These are phyloP conservation scores for Hypotaenidia philippensis DNA, from an alignment of 2,797 vertebrate genomes.

Conservation along the genomic window DNA sequence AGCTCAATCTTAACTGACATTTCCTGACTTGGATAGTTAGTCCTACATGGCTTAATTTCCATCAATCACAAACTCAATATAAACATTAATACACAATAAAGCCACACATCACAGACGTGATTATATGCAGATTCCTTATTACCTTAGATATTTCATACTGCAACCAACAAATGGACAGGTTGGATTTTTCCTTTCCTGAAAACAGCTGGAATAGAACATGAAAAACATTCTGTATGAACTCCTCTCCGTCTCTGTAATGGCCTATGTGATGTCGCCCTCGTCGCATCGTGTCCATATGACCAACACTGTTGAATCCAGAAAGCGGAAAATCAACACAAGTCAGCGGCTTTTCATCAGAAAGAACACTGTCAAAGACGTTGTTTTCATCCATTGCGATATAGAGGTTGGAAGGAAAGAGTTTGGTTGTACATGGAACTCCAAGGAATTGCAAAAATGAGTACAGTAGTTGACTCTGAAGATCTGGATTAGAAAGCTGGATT, in stretches of 20 bases:
- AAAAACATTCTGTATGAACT: slow-evolving; percentile 88
- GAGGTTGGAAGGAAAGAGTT: slow-evolving; percentile 74
- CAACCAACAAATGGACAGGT: slow-evolving; percentile 87
- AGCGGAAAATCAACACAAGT: slow-evolving; percentile 77
- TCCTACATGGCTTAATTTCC: background rate
- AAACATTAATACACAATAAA: background rate
- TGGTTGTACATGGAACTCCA: slow-evolving; percentile 85
- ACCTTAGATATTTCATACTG: slow-evolving; percentile 95
- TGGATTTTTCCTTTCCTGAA: slow-evolving; percentile 80
- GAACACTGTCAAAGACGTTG: slow-evolving; percentile 79
- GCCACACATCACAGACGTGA: background rate
- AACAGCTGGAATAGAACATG: slow-evolving; percentile 83
- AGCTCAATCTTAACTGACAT: background rate
- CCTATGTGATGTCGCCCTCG: slow-evolving; percentile 78
- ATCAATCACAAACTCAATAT: background rate
- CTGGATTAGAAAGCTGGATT: slow-evolving; percentile 83
- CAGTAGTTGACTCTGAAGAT: slow-evolving; percentile 84
- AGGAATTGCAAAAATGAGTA: slow-evolving; percentile 91
- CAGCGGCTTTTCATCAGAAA: slow-evolving; percentile 80
- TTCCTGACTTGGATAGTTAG: background rate
- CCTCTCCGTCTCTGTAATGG: slow-evolving; percentile 89
- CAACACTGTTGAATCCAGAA: slow-evolving; percentile 83
- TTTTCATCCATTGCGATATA: slow-evolving; percentile 88
- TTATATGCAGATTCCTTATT: background rate
- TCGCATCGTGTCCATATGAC: slow-evolving; percentile 84